Percentiles rank a stretch among this genome's conserved stretches.
These are phyloP conservation scores for Aramus guarauna DNA, from an alignment of 2,113 vertebrate genomes.

Conservation along the genomic window DNA sequence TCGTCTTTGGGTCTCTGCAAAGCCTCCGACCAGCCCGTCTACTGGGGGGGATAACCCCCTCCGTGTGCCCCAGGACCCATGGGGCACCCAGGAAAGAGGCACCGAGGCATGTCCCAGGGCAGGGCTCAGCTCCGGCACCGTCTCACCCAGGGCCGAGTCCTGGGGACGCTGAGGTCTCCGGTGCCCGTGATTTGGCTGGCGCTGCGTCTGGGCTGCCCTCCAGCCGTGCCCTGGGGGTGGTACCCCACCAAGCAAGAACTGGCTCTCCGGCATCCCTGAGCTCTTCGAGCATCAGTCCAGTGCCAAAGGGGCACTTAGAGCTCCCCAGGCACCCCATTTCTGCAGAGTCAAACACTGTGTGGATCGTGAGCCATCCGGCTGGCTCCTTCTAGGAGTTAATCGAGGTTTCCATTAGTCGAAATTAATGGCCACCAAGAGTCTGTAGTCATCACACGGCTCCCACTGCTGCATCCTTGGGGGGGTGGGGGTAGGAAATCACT, in stretches of 20 bases:
- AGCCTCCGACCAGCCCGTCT: background rate
- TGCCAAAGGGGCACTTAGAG: accelerated
- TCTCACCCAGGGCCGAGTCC: background rate
- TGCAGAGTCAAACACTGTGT: accelerated
- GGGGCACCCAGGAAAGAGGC: background rate
- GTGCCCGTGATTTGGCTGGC: background rate
- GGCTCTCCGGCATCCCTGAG: background rate
- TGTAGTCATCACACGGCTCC: background rate
- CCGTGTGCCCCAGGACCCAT: background rate
- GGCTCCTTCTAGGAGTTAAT: background rate
- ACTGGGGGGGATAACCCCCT: background rate
- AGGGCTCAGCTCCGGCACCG: background rate
- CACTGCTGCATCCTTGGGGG: background rate
- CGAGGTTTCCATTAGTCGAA: background rate
- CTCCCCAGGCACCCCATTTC: accelerated
- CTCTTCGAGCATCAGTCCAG: background rate
- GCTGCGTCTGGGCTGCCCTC: background rate
- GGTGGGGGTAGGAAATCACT: background rate
- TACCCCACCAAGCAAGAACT: background rate
- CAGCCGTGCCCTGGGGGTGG: background rate
- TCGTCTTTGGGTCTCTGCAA: background rate
- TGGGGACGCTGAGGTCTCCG: background rate
- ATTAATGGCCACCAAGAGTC: background rate
- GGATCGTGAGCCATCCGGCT: accelerated
- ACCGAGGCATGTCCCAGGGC: accelerated